Evolutionary conservation across 2,888 invertebrate species (phyloP).

Genomic region (Tetramorium bicarinatum): DNA sequence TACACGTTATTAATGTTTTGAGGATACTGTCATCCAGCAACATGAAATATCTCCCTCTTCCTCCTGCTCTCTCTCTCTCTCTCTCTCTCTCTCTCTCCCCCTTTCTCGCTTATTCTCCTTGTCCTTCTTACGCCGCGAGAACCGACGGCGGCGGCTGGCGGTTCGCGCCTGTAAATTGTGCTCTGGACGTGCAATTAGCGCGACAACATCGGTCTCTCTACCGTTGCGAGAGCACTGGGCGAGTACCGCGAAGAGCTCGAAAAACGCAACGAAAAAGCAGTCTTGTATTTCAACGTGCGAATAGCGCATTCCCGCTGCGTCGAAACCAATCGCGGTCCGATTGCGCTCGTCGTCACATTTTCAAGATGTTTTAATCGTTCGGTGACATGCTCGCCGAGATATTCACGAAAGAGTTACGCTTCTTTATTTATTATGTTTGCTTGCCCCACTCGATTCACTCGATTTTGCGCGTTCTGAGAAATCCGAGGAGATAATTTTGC

Average conservation of each 20-base stretch:
- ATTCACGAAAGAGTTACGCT: not conserved
- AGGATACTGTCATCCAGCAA: slow-evolving; percentile 27
- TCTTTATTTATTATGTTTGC: slow-evolving; percentile 4
- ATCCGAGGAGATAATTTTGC: slow-evolving; percentile 8
- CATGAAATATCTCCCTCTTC: slow-evolving; percentile 30
- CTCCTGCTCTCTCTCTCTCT: slow-evolving; percentile 36
- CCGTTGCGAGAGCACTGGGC: not conserved
- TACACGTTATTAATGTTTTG: slow-evolving; percentile 38
- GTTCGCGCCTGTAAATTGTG: slow-evolving; percentile 78
- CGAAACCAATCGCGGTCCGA: slow-evolving; percentile 23
- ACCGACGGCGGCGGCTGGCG: slow-evolving; percentile 67
- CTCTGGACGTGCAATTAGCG: slow-evolving; percentile 78
- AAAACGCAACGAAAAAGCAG: slow-evolving; percentile 56
- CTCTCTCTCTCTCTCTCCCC: slow-evolving; percentile 33
- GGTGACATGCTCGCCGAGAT: not conserved
- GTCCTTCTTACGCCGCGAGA: slow-evolving; percentile 30
- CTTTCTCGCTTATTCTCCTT: slow-evolving; percentile 7
- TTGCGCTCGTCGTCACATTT: slow-evolving; percentile 8
- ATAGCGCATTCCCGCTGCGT: slow-evolving; percentile 20
- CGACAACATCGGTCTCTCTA: slow-evolving; percentile 42
- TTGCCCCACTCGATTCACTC: not conserved
- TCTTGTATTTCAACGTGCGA: slow-evolving; percentile 44
- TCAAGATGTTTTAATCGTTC: not conserved
- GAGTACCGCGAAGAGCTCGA: slow-evolving; percentile 50
- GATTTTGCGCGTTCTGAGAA: not conserved